A percentile compares a stretch with the other conserved stretches of the same genome.
These are phyloP conservation scores for Epicauta chinensis DNA, from an alignment of 1,140 invertebrate genomes.

Conservation along the genomic window DNA sequence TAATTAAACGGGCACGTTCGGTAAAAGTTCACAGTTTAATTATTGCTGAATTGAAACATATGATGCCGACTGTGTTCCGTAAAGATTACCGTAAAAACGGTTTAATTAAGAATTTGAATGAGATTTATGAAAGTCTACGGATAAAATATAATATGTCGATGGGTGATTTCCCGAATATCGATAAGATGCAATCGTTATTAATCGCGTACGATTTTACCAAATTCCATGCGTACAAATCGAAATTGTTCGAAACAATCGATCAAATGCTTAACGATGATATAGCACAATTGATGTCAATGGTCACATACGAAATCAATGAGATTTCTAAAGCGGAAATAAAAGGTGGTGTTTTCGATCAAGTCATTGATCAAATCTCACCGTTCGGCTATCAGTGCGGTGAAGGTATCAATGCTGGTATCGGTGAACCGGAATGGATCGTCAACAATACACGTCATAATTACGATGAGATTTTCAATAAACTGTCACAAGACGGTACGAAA, in stretches of 20 bases:
- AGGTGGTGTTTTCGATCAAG: constrained; percentile 87
- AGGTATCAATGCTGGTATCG: constrained; percentile 91
- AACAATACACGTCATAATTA: constrained; percentile 78
- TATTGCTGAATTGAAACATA: constrained; percentile 60
- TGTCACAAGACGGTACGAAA: constrained; percentile 87
- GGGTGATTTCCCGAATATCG: constrained; percentile 71
- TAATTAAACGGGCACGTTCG: constrained; percentile 59
- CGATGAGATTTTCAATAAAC: constrained; percentile 78
- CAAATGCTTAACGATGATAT: constrained; percentile 72
- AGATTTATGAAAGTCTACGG: constrained; percentile 64
- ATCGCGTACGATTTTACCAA: constrained; percentile 71
- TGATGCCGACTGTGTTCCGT: constrained; percentile 60
- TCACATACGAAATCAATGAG: constrained; percentile 51
- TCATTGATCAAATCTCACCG: constrained; percentile 78
- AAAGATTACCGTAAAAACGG: constrained; percentile 80
- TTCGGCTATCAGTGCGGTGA: constrained; percentile 95
- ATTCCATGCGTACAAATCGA: constrained; percentile 63
- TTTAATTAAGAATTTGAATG: constrained; percentile 69
- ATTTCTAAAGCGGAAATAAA: constrained; percentile 24
- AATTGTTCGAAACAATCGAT: constrained; percentile 65
- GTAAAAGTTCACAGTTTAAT: constrained; percentile 84
- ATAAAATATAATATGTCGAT: constrained; percentile 64
- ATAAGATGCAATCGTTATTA: constrained; percentile 72
- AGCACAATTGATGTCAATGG: constrained; percentile 62
- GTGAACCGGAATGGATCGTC: constrained; percentile 96